These are phyloP conservation scores for Galeruca laticollis DNA, from an alignment of 2,888 invertebrate genomes.

Conservation along the genomic window DNA sequence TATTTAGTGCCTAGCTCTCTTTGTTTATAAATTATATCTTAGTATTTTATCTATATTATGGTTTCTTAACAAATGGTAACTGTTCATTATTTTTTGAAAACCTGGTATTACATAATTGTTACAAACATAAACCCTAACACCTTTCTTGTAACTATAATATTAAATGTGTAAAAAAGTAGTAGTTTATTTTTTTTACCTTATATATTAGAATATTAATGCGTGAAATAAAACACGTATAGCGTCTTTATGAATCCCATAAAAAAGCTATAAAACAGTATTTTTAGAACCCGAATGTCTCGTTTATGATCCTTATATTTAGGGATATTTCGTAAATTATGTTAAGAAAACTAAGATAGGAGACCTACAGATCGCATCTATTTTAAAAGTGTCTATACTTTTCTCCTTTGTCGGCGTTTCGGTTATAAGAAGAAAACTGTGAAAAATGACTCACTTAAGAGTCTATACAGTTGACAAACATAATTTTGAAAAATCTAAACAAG, in stretches of 20 bases:
- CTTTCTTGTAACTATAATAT: background rate
- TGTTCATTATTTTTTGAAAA: background rate
- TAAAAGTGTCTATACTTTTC: background rate
- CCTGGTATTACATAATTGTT: background rate
- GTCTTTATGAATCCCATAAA: conserved; percentile 15
- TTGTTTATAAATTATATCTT: too few relatives aligned
- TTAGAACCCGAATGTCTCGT: background rate
- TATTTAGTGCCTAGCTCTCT: too few relatives aligned
- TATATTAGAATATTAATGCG: conserved; percentile 11
- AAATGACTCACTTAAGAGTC: background rate
- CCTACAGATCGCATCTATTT: conserved; percentile 7
- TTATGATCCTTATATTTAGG: conserved; percentile 9
- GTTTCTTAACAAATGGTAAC: background rate
- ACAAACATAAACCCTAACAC: background rate
- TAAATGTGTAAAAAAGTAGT: background rate
- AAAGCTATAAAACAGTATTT: conserved; percentile 15
- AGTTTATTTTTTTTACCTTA: conserved; percentile 2
- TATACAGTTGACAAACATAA: background rate
- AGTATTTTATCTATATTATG: too few relatives aligned
- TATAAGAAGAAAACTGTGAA: background rate
- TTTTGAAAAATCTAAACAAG: background rate
- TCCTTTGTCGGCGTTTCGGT: background rate
- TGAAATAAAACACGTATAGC: conserved; percentile 2
- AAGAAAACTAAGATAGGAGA: conserved; percentile 2
- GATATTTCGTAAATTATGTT: conserved; percentile 6